phyloP scores from a whole-genome alignment of 2,113 vertebrate genomes.

The Indicator maculatus region DNA sequence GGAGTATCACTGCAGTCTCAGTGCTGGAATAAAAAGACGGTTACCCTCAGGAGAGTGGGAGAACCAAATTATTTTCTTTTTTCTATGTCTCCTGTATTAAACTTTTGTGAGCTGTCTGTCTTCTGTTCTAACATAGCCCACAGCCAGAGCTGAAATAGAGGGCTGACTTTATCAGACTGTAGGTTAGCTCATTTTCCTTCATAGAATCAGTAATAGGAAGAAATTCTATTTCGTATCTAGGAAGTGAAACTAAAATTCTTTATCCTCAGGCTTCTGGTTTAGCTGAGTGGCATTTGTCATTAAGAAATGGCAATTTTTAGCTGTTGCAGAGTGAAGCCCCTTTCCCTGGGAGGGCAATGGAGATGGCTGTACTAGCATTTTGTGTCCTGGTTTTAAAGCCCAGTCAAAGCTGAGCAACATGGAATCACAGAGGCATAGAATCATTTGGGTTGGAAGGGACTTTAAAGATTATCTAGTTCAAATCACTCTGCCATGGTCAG shows the following conservation, averaged over 20 bases:
- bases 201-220: constrained; percentile 49
- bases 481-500: too few species aligned
- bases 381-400: not conserved
- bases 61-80: not conserved
- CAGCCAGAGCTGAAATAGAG: constrained; percentile 20
- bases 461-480: too few species aligned
- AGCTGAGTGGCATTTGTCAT: constrained; percentile 1
- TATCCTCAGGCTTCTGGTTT: constrained; percentile 45
- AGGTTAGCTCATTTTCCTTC: constrained; percentile 38
- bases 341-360: not conserved
- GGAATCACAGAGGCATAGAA: too few species aligned
- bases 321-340: not conserved
- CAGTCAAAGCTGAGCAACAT: too few species aligned
- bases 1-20: not conserved
- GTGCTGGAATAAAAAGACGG: not conserved
- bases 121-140: constrained; percentile 24
- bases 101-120: not conserved
- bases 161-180: constrained; percentile 45
- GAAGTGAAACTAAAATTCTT: constrained; percentile 46
- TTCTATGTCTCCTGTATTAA: constrained; percentile 12
- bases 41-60: not conserved
- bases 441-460: too few species aligned
- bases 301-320: not conserved
- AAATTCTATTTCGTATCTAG: constrained; percentile 59
- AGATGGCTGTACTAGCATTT: not conserved